These are phyloP conservation scores for Morone saxatilis DNA, from an alignment of 2,113 vertebrate genomes.

Conservation along the genomic window DNA sequence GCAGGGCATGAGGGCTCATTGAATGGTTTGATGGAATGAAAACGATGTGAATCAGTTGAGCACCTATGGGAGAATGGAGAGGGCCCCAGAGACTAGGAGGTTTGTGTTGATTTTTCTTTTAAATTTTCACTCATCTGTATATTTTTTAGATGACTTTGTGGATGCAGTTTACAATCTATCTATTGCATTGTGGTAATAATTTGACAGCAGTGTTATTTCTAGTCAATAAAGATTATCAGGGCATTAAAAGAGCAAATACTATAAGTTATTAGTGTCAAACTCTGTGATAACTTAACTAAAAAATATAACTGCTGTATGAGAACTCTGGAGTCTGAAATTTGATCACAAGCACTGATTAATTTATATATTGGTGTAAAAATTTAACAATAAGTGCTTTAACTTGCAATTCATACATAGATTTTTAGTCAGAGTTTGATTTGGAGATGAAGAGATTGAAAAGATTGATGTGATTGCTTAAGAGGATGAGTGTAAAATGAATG, in stretches of 20 bases:
- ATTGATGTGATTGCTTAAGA: slow-evolving; percentile 57
- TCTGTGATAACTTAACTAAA: not conserved
- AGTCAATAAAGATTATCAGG: not conserved
- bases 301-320: not conserved
- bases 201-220: not conserved
- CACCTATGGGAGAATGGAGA: too few species aligned
- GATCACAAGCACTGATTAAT: not conserved
- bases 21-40: too few species aligned
- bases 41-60: too few species aligned
- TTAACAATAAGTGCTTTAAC: not conserved
- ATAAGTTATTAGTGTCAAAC: not conserved
- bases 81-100: too few species aligned
- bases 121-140: too few species aligned
- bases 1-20: too few species aligned
- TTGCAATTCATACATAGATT: not conserved
- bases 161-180: not conserved
- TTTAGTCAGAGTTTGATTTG: slow-evolving; percentile 37
- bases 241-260: not conserved
- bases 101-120: too few species aligned
- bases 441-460: slow-evolving; percentile 15
- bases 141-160: not conserved
- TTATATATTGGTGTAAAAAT: not conserved
- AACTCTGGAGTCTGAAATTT: not conserved
- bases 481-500: slow-evolving; percentile 64
- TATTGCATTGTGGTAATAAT: not conserved